Conservation (phyloP, 2,888 invertebrate species). For the Tiphia femorata region DNA sequence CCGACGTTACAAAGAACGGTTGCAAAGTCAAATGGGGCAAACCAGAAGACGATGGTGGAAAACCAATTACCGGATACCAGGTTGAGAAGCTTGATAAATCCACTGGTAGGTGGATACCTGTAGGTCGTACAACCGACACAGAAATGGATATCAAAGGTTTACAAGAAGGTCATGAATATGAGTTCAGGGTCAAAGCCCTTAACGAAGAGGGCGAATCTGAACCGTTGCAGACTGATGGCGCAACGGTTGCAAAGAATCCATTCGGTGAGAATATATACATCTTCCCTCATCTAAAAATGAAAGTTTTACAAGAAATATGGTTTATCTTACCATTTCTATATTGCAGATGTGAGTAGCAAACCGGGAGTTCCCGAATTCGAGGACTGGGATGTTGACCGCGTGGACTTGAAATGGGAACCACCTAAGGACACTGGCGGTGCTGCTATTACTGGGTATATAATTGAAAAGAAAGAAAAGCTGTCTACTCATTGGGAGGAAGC, state of each 20-base stretch:
- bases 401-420: conserved; percentile 87
- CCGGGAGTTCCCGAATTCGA: conserved; percentile 88
- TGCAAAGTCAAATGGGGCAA: conserved; percentile 94
- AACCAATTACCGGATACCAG: conserved; percentile 91
- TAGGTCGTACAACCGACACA: conserved; percentile 87
- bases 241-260: conserved; percentile 95
- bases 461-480: conserved; percentile 90
- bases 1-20: conserved; percentile 89
- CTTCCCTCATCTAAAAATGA: neutral
- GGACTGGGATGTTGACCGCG: conserved; percentile 91
- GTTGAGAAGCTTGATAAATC: conserved; percentile 94
- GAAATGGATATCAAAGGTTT: conserved; percentile 91
- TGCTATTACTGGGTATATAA: conserved; percentile 86
- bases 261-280: conserved; percentile 75
- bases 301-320: too few species aligned
- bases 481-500: conserved; percentile 86
- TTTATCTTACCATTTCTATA: too few species aligned
- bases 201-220: conserved; percentile 97
- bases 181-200: conserved; percentile 92
- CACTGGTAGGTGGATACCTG: conserved; percentile 94
- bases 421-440: conserved; percentile 85
- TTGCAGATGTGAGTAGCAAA: conserved; percentile 82
- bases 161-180: conserved; percentile 92
- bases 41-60: conserved; percentile 95
- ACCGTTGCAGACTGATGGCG: conserved; percentile 90